Percentiles rank a stretch among this genome's conserved stretches.
These are phyloP conservation scores for Anguilla anguilla DNA, from an alignment of 2,797 vertebrate species.

Conservation along the genomic window DNA sequence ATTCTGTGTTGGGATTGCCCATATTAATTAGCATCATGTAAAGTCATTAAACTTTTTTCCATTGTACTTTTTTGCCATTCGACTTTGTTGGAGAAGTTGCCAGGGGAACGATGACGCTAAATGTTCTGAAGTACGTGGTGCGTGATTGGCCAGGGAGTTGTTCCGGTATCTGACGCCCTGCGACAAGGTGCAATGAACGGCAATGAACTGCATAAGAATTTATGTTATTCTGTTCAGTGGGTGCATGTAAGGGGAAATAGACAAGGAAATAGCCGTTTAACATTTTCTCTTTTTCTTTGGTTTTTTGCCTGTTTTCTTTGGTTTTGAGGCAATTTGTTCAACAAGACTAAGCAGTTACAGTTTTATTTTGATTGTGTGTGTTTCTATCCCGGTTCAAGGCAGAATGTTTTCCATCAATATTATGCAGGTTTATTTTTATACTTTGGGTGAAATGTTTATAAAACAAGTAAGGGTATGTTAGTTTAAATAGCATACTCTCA, in stretches of 20 bases:
- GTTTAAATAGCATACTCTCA: not conserved
- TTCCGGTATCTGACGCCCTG: not conserved
- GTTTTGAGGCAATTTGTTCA: not conserved
- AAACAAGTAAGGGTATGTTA: not conserved
- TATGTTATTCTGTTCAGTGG: no score
- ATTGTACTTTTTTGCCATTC: not conserved
- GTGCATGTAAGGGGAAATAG: not conserved
- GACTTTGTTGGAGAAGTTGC: conserved; percentile 59
- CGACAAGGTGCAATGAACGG: not conserved
- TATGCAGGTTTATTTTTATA: not conserved
- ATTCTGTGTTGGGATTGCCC: not conserved
- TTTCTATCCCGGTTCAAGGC: not conserved
- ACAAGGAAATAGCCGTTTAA: not conserved
- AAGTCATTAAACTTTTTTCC: not conserved
- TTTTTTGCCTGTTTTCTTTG: not conserved
- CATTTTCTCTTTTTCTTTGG: not conserved
- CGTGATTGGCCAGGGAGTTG: conserved; percentile 21
- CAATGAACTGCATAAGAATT: not conserved
- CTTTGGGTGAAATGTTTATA: not conserved
- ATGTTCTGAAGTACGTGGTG: not conserved
- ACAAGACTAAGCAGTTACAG: not conserved
- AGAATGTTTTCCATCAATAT: not conserved
- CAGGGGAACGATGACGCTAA: conserved; percentile 42
- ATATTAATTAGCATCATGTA: not conserved
- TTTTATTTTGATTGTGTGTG: not conserved